Evolutionary conservation across 2,888 invertebrate genomes (phyloP).

Genomic region (Ochlodes sylvanus): DNA sequence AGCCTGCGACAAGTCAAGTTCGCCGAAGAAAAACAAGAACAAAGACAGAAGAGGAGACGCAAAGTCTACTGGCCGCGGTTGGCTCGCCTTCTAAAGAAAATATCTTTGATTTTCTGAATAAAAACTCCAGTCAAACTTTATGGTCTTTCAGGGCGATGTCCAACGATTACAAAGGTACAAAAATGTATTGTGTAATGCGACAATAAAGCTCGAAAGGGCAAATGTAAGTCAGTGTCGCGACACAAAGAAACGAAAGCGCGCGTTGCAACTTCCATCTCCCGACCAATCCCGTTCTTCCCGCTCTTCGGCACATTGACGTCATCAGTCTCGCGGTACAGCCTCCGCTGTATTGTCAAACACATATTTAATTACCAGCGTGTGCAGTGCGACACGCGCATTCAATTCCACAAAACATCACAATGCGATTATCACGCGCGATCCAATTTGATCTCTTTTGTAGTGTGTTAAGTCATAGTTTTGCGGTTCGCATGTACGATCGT

Average conservation of each 20-base stretch:
- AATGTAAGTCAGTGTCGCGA: slow-evolving; percentile 36
- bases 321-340: slow-evolving; percentile 71
- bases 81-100: neutral
- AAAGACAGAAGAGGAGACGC: neutral
- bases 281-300: slow-evolving; percentile 52
- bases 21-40: neutral
- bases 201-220: slow-evolving; percentile 20
- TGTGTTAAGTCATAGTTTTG: neutral
- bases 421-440: neutral
- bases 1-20: too few relatives aligned
- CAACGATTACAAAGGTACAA: neutral
- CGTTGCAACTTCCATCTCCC: slow-evolving; percentile 26
- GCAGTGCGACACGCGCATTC: slow-evolving; percentile 84
- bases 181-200: slow-evolving; percentile 9
- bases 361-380: slow-evolving; percentile 84
- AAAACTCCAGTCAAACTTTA: neutral
- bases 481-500: slow-evolving; percentile 38
- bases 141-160: neutral
- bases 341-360: slow-evolving; percentile 81
- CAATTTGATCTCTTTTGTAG: neutral
- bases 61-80: neutral
- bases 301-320: slow-evolving; percentile 72
- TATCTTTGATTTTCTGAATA: neutral
- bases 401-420: slow-evolving; percentile 48
- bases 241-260: slow-evolving; percentile 34